Evolutionary conservation across 2,113 vertebrate genomes (phyloP), one percentile per base, ranked within the genome.

Genomic region (Papio anubis): DNA sequence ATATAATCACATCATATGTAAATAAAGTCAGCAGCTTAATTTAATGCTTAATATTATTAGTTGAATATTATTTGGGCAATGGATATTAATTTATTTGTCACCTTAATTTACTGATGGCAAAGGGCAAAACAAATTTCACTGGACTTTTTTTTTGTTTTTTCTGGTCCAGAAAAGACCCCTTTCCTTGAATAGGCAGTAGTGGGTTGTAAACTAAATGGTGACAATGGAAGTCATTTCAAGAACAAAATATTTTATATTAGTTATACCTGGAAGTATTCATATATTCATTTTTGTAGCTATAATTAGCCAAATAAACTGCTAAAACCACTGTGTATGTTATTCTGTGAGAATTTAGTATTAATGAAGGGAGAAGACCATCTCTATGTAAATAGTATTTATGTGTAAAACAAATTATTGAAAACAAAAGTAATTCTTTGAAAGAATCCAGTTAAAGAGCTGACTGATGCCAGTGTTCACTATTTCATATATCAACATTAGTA

Each of bases 391-490:
- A 59, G 48, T 18, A 55, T 68, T 59, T 61, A 30, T 40, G 52
- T 50, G 50, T 90, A 70, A 82, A 66, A 21, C 52, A 90, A 85
- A 57, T 64, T 64, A 30, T 64, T 64, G 64, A 80, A 87, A 45
- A 94, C 57, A 75, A 87, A 88, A 92, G 64, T 21, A 86, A 94
- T 86, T 81, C 32, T 94, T 87, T 66, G 75, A 50, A 87, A 66
- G 43, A 45, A n/a, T 52, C 84, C 20, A 18, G 2, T 38, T 48
- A 45, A 88, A 83, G 40, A 70, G 57, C 9, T 86, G 73, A 59
- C 40, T 70, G 25, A 61, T 43, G 21, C 6, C 3, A 5, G 4
- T n/a, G 27, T 66, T 86, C 35, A 59, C 20, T 70, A 16, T 73
- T 86, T 89, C 14, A 23, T 79, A 6, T 64, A 30, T 30, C 11